Base-by-base conservation (phyloP, 2,113 vertebrate species). In the Anas platyrhynchos region DNA sequence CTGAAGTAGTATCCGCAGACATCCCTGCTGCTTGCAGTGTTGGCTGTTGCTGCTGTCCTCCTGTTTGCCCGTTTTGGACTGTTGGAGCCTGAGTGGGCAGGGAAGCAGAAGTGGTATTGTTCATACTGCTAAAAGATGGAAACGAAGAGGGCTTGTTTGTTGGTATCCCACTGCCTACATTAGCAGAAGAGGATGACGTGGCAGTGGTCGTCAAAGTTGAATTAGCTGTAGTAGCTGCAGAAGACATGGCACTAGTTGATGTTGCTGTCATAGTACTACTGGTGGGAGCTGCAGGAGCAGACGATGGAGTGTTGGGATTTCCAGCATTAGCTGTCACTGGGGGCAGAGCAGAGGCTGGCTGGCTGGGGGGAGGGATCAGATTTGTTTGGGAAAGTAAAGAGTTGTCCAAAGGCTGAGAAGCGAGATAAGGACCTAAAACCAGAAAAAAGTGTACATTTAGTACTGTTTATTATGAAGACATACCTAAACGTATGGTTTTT, bases 341-440 rank as follows among this genome's bases (percentile, higher is more conserved):
- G 84, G 98, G 96, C 96, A 98, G 98, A 71, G 98, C 92, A 83
- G 99, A 97, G 83, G 97, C 92, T 8, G 98, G 95, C 89, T 99
- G 99, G 97, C 93, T 99, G 94, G 97, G 91, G 78, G 98, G 94
- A 79, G 98, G 92, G 56, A 98, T 89, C 90, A 98, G 98, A 91
- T 97, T 99, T 91, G 98, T 99, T 96, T 99, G 99, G 52, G 98
- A 98, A 90, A 99, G 98, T 58, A 99, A 98, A 73, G 99, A 99
- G 92, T 98, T 97, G 97, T 99, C 99, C 97, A 99, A 96, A 90
- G 98, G 98, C 97, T 99, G 99, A 54, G 99, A 98, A 92, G 99
- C 98, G 96, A 99, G 99, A 93, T 99, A 99, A 83, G 99, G 99
- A 98, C 99, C 99, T 99, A 95, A 97, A 94, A 97, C 5, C 83